Percentiles rank a stretch among this genome's conserved stretches.
These are phyloP conservation scores for Meda fulgida DNA, from an alignment of 2,797 vertebrate genomes.

Conservation along the genomic window DNA sequence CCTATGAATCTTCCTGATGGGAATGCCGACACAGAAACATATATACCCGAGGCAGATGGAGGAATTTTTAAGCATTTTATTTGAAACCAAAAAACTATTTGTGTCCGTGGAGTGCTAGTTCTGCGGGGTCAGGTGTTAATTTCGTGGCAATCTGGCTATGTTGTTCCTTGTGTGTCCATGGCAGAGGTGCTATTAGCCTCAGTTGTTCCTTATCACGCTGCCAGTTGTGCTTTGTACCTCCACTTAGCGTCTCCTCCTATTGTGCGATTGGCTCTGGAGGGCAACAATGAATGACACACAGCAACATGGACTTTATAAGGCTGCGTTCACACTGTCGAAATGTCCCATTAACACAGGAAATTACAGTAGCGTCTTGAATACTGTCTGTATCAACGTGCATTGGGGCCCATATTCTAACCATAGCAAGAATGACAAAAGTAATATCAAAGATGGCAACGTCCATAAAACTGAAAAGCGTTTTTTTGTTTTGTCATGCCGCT, in stretches of 20 bases:
- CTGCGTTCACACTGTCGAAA: neutral
- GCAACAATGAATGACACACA: neutral
- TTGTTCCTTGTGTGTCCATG: neutral
- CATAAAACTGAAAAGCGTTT: neutral
- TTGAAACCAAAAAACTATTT: neutral
- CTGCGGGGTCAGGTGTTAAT: neutral
- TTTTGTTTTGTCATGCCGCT: no score
- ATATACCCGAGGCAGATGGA: neutral
- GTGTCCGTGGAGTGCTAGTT: neutral
- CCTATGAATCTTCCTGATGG: conserved; percentile 76
- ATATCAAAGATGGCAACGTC: neutral
- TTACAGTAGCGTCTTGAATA: neutral
- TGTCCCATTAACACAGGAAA: neutral
- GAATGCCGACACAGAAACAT: conserved; percentile 66
- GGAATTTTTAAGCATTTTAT: neutral
- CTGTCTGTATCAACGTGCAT: neutral
- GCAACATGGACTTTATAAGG: no score
- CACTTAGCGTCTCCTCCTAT: neutral
- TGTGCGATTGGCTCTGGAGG: neutral
- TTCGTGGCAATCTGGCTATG: neutral
- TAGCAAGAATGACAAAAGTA: neutral
- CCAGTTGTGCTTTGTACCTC: neutral
- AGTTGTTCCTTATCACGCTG: neutral
- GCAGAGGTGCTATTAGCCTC: neutral
- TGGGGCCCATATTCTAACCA: neutral